Evolutionary conservation across 2,797 vertebrate genomes (phyloP), one percentile per base, ranked within the genome.

Genomic region (Chloroceryle inda): DNA sequence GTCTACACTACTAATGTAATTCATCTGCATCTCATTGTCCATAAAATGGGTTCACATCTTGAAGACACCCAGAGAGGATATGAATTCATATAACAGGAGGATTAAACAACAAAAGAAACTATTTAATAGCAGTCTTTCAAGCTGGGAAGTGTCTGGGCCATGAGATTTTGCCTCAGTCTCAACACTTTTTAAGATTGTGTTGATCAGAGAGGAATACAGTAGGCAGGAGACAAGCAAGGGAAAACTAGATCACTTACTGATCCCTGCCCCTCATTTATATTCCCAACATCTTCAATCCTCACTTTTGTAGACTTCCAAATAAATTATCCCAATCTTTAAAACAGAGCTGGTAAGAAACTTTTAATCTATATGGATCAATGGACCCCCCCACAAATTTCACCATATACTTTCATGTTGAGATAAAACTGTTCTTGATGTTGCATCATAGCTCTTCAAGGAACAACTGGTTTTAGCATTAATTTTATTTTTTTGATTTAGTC

Each of bases 101-200:
- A 95, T 92, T 71, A 38, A 81, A 88, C 94, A 96, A 38, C 20
- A 95, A 86, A 69, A 94, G 52, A 87, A 96, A 90, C 62, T 91
- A 77, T 92, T 96, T 95, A 94, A 94, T 88, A 91, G 63, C 89
- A 84, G 72, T 17, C 64, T 78, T 92, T 91, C 45, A 73, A 66
- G 38, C 1, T 62, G 31, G 29, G 47, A 29, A 82, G 59, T 31
- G 29, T 42, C 64, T 73, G 38, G 16, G 44, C n/a, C 3, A 0
- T 26, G 45, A 91, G 37, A 17, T 87, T 91, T 84, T 88, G 5
- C 45, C 55, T 73, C 26, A 68, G 5, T 37, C 40, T 9, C 20
- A 24, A 24, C 13, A 27, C 10, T 35, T 79, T 73, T 78, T 63
- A 29, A 38, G 42, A 71, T 26, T 3, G 1, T 0, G 0, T 24